Evolutionary conservation across 37 sponge, comb jelly and placozoan species (phyloP).

Genomic region (Chondrilla cf. caribensis): DNA sequence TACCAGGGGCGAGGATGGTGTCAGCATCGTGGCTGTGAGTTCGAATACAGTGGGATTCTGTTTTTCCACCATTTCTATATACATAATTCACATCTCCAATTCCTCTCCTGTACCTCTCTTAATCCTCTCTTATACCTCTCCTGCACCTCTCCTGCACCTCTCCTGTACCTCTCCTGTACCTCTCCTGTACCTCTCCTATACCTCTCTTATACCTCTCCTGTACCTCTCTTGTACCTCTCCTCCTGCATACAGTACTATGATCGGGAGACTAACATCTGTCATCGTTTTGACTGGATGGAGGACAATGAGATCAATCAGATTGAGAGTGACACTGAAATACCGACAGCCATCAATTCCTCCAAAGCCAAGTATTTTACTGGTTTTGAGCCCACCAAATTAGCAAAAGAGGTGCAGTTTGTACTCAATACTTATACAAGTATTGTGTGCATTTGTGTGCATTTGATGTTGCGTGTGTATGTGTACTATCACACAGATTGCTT

Average conservation of each 20-base stretch:
- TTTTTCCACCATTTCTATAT: no score
- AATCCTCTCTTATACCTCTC: no score
- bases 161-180: no score
- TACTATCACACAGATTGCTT: no score
- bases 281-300: slow-evolving; percentile 36
- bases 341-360: slow-evolving; percentile 36
- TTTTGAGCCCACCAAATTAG: slow-evolving; percentile 34
- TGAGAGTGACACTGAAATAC: slow-evolving; percentile 55
- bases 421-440: not conserved
- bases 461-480: no score
- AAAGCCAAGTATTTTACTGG: slow-evolving; percentile 40
- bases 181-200: no score
- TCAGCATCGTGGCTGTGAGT: slow-evolving; percentile 54
- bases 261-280: slow-evolving; percentile 66
- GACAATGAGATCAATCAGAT: slow-evolving; percentile 44
- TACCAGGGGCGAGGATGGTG: slow-evolving; percentile 64
- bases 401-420: slow-evolving; percentile 13
- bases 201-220: no score
- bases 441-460: not conserved
- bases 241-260: slow-evolving; percentile 66
- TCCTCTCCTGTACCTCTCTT: no score
- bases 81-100: no score
- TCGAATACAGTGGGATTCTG: no score
- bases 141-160: no score
- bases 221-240: no score